Evolutionary conservation across 2,888 invertebrate species (phyloP).

Genomic region (Spilarctia lutea): DNA sequence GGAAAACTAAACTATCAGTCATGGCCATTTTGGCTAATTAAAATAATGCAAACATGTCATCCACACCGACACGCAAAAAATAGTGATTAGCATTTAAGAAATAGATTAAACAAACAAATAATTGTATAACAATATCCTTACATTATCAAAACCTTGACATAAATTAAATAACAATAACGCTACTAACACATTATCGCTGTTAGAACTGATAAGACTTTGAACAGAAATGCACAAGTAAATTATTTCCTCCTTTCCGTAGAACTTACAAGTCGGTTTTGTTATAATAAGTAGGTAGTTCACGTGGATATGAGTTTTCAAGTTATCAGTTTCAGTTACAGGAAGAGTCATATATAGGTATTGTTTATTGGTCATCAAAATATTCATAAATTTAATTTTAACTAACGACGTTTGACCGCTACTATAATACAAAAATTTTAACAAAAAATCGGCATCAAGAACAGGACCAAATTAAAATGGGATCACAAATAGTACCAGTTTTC

Average conservation of each 20-base stretch:
- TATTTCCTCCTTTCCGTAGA: not conserved
- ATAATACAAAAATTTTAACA: too few relatives aligned
- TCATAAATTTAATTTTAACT: not conserved
- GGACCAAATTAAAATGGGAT: too few relatives aligned
- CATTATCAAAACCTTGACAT: constrained; percentile 2
- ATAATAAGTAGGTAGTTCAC: not conserved
- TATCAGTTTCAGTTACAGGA: not conserved
- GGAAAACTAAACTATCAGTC: too few relatives aligned
- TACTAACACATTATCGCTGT: not conserved
- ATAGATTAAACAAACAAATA: not conserved
- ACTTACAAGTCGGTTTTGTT: not conserved
- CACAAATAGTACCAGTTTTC: too few relatives aligned
- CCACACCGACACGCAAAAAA: too few relatives aligned
- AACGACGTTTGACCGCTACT: not conserved
- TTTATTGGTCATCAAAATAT: not conserved
- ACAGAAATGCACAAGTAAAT: not conserved
- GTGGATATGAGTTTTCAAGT: not conserved
- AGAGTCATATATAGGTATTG: not conserved
- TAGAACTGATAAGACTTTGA: not conserved
- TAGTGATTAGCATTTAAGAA: too few relatives aligned
- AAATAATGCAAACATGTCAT: too few relatives aligned
- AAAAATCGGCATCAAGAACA: too few relatives aligned
- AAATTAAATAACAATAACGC: not conserved
- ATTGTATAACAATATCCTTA: not conserved
- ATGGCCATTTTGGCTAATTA: too few relatives aligned